Base-by-base conservation (phyloP, 1,140 invertebrate genomes). In the Aphelenchoides besseyi region DNA sequence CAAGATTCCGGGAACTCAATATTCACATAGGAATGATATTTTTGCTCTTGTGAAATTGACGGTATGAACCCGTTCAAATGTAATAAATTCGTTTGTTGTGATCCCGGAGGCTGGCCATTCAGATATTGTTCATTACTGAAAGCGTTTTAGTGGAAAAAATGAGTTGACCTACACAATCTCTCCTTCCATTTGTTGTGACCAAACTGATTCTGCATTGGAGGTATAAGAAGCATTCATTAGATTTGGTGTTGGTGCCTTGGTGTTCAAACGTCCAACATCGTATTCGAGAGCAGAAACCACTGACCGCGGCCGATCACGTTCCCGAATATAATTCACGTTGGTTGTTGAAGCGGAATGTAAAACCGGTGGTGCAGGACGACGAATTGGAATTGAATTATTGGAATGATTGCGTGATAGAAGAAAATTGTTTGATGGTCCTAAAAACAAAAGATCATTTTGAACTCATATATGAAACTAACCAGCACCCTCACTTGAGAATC, bases 11-110 rank as follows among this genome's bases (percentile, higher is more conserved):
- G 67, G 2, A 76, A 75, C n/a, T 80, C 77, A 29, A 79, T 74
- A 64, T 79, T 80, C 12, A 80, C 77, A 52, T 79, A 80, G 33
- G 70, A 72, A 36, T 79, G 76, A 54, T 77, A 68, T 36, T 75
- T 79, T 36, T 53, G 73, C 30, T 66, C 74, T 48, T 32, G 35
- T 29, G 23, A 57, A 28, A 35, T 3, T 28, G 18, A 12, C 3
- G 74, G 33, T 54, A 59, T 35, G 68, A 48, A 48, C 12, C 12
- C 41, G 5, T 59, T 5, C 55, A 33, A 8, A 8, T 23, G 55
- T 5, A 59, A 59, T 33, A 23, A 18, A 23, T 18, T 28, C 55
- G 16, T 2, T 37, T 37, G 63, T 66, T 66, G 63, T 33, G 18
- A 23, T 33, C 12, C 5, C 18, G 5, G 5, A 8, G 26, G 55